Evolutionary conservation across 2,797 vertebrate species (phyloP), one percentile per base, ranked within the genome.

Genomic region (Manis javanica): DNA sequence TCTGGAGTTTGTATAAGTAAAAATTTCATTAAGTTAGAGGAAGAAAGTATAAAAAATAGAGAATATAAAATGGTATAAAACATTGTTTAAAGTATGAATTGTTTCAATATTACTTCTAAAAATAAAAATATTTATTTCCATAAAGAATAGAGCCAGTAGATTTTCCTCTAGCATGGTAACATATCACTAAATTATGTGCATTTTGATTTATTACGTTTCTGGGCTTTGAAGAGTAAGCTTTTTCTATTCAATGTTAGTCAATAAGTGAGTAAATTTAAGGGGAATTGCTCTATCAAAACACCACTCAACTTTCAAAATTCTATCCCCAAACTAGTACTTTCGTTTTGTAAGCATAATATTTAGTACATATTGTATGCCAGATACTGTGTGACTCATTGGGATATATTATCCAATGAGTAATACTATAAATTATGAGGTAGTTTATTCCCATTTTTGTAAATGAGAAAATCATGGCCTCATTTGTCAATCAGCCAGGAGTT

Each of bases 1-100:
- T 94, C 78, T 77, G 71, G 57, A 95, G 77, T 19, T 86, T 96
- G 46, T 82, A 46, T 37, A 78, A 86, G 53, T 95, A 78, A 81
- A 82, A 85, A 42, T 89, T 86, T 91, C 95, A 91, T 4, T 90
- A 92, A 93, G 51, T 77, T 87, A 42, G 8, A 79, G 13, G 79
- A 51, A 87, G 55, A 85, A 89, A 29, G 2, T 74, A 3, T 78
- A 53, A 85, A 93, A 53, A 69, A 68, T 78, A 53, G 51, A 63
- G 61, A 59, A 59, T 55, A 18, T 42, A 42, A 63, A 49, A 49
- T 79, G 49, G 29, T 63, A 59, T 83, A 39, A 59, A 46, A 51
- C 31, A 37, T 51, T 75, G 51, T 83, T 83, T 83, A n/a, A 83
- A 66, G 39, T 51, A 46, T 55, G 34, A 63, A 55, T 55, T 12